Percentiles rank a stretch among this genome's conserved stretches.
These are phyloP conservation scores for Barnardius zonarius DNA, from an alignment of 2,113 vertebrate genomes.

Conservation along the genomic window DNA sequence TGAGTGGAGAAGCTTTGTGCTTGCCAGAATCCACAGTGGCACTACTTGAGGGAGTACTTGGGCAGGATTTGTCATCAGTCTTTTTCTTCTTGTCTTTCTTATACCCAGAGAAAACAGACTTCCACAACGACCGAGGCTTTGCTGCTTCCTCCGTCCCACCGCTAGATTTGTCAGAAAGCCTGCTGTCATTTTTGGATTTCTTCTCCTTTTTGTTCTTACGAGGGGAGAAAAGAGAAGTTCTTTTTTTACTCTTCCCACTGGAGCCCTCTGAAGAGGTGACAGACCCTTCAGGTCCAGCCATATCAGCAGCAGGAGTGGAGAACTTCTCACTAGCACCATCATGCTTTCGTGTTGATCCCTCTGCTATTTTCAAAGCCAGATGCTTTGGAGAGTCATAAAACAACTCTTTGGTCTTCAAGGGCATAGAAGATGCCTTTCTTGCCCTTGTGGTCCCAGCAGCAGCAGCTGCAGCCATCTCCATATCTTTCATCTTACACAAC, in stretches of 20 bases:
- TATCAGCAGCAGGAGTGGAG: slow-evolving; percentile 69
- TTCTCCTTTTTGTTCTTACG: slow-evolving; percentile 97
- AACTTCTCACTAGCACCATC: slow-evolving; percentile 79
- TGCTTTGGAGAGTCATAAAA: slow-evolving; percentile 65
- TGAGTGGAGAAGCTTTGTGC: slow-evolving; percentile 72
- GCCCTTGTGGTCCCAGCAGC: slow-evolving; percentile 66
- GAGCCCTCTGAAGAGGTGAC: slow-evolving; percentile 90
- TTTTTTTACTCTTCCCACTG: slow-evolving; percentile 89
- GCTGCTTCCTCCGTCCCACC: slow-evolving; percentile 75
- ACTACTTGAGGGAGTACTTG: slow-evolving; percentile 89
- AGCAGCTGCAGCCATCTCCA: slow-evolving; percentile 68
- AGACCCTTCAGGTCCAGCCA: slow-evolving; percentile 83
- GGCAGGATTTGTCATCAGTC: slow-evolving; percentile 82
- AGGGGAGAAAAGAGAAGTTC: slow-evolving; percentile 93
- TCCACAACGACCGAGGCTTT: slow-evolving; percentile 94
- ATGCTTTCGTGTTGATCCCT: slow-evolving; percentile 73
- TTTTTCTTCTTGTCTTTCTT: slow-evolving; percentile 98
- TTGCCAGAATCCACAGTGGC: slow-evolving; percentile 87
- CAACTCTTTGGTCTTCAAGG: slow-evolving; percentile 71
- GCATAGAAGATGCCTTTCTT: slow-evolving; percentile 20
- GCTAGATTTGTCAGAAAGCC: slow-evolving; percentile 73
- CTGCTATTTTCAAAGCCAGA: slow-evolving; percentile 71
- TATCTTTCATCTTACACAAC: slow-evolving; percentile 88
- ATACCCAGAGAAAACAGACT: slow-evolving; percentile 94
- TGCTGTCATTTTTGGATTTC: slow-evolving; percentile 87